Evolutionary conservation across 2,113 vertebrate genomes (phyloP), one percentile per base, ranked within the genome.

Genomic region (Eubucco bourcierii): DNA sequence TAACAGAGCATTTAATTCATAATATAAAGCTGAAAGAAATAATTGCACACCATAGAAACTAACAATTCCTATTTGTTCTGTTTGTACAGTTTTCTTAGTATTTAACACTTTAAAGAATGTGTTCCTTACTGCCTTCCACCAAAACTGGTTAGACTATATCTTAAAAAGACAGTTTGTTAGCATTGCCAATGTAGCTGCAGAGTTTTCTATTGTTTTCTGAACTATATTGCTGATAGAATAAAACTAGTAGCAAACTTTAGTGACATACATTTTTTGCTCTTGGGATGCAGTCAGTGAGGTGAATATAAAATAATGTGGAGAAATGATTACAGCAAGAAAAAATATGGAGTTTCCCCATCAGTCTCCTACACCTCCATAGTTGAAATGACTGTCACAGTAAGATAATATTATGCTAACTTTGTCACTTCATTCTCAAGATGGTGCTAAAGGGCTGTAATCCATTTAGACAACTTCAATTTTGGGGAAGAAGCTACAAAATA

Each of bases 171-270:
- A 91, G 60, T 74, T 93, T 67, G 70, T 88, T 87, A 92, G 64
- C 82, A 53, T 94, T 93, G 65, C 33, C 52, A 64, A n/a, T 39
- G 75, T 59, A 77, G 33, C 65, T 84, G 79, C 56, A 71, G 52
- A 91, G 47, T 52, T 91, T 92, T 89, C 89, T 77, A 58, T 67
- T 39, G 64, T 85, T 83, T 94, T 87, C 72, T 96, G 75, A 87
- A 58, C 79, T 67, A 15, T 34, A 70, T 70, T 88, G 71, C 61
- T 90, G 84, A 60, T 84, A 64, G 83, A 91, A 78, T 77, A 79
- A 89, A 80, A n/a, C 41, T 28, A 77, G 64, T 52, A 90, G 67
- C 64, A 89, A 92, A 89, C 61, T 80, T 83, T 66, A 5, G 9
- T 84, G 82, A 65, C 79, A 89, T 83, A 91, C 0, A 1, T 71